Conservation (phyloP, 2,888 invertebrate genomes). For the Kuschelorhynchus macadamiae region DNA sequence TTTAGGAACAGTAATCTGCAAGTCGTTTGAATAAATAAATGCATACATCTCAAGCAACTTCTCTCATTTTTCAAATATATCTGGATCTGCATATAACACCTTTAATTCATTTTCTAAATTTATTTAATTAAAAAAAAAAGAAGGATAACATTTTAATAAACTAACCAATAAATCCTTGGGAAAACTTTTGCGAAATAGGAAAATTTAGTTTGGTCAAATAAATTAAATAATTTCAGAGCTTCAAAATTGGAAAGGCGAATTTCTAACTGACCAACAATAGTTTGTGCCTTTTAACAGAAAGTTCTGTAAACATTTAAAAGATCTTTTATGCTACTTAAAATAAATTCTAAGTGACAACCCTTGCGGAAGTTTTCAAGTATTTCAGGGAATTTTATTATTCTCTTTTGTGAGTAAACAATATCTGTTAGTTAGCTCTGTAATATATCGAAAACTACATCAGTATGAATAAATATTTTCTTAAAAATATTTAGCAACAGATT, state of each 20-base stretch:
- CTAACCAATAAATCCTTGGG: too few species aligned
- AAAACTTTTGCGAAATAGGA: not conserved
- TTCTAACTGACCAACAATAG: slow-evolving; percentile 3
- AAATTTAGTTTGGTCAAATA: not conserved
- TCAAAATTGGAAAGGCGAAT: slow-evolving; percentile 2
- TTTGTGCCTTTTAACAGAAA: not conserved
- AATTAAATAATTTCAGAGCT: not conserved
- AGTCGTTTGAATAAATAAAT: not conserved
- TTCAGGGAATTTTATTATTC: not conserved
- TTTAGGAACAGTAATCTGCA: not conserved
- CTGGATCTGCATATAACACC: not conserved
- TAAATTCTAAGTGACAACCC: not conserved
- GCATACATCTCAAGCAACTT: slow-evolving; percentile 4
- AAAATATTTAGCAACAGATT: slow-evolving; percentile 1
- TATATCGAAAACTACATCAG: too few species aligned
- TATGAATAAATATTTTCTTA: not conserved
- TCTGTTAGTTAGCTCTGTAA: not conserved
- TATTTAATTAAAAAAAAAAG: not conserved
- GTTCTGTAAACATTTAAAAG: not conserved
- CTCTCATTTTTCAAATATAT: not conserved
- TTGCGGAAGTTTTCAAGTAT: not conserved
- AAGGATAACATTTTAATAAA: too few species aligned
- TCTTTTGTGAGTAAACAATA: slow-evolving; percentile 1
- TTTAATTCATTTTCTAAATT: slow-evolving; percentile 3
- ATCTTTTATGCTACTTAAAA: not conserved